A percentile compares a stretch with the other conserved stretches of the same genome.
Conservation (phyloP, 2,888 invertebrate genomes). For the Lycophotia porphyrea region DNA sequence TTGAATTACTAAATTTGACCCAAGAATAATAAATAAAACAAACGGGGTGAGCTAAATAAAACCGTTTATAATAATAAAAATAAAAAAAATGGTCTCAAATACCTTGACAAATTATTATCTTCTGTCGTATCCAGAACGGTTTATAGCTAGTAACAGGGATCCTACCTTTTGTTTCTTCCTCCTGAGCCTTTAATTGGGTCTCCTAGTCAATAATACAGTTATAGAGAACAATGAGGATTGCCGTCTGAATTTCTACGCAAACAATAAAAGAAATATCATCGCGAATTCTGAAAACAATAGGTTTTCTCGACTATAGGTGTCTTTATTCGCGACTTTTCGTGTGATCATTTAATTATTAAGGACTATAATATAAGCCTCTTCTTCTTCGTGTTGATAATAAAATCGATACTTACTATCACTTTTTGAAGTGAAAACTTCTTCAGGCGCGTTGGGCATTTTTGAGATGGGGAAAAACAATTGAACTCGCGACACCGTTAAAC, state of each 20-base stretch:
- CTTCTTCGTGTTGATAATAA: not conserved
- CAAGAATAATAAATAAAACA: too few relatives aligned
- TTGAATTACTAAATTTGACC: too few relatives aligned
- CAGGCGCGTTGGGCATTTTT: too few relatives aligned
- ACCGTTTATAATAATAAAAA: too few relatives aligned
- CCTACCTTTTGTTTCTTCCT: constrained; percentile 17
- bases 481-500: too few relatives aligned
- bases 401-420: not conserved
- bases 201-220: constrained; percentile 32
- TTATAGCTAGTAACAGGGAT: constrained; percentile 7
- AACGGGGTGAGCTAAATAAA: too few relatives aligned
- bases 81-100: not conserved
- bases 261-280: constrained; percentile 45
- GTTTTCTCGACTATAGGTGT: constrained; percentile 7
- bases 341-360: constrained; percentile 15
- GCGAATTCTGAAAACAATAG: constrained; percentile 40
- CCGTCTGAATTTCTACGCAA: constrained; percentile 25
- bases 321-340: constrained; percentile 20
- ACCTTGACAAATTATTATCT: not conserved
- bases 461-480: too few relatives aligned
- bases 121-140: not conserved
- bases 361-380: not conserved
- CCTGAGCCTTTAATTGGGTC: constrained; percentile 30
- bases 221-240: constrained; percentile 37
- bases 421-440: too few relatives aligned